A percentile compares a stretch with the other conserved stretches of the same genome.
These are phyloP conservation scores for Drosophila azteca DNA, from an alignment of 1,140 invertebrate genomes.

Conservation along the genomic window DNA sequence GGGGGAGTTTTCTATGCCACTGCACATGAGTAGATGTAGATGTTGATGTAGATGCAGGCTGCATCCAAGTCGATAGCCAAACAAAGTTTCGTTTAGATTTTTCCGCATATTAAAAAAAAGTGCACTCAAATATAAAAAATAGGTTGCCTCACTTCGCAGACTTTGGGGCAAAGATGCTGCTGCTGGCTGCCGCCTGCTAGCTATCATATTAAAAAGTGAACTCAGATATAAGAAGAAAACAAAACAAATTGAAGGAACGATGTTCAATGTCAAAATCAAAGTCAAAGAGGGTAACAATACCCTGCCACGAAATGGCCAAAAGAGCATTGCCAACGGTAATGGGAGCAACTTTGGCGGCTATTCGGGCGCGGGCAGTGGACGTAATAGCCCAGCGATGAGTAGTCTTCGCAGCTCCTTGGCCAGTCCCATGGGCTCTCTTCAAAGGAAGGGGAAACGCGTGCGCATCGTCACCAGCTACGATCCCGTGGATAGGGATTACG, in stretches of 20 bases:
- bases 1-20: constrained; percentile 38
- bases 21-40: constrained; percentile 27
- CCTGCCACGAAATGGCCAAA: constrained; percentile 68
- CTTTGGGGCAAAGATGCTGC: constrained; percentile 33
- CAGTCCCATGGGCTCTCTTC: constrained; percentile 69
- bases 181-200: constrained; percentile 8
- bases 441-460: constrained; percentile 75
- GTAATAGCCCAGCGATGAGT: constrained; percentile 74
- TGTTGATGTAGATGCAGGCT: neutral
- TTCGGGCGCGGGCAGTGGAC: constrained; percentile 53
- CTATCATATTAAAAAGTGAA: constrained; percentile 64
- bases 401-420: constrained; percentile 78
- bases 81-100: constrained; percentile 10
- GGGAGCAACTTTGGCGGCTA: neutral
- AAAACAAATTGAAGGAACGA: constrained; percentile 32
- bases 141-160: constrained; percentile 21
- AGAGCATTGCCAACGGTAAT: constrained; percentile 35
- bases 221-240: constrained; percentile 59
- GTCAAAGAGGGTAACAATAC: constrained; percentile 83
- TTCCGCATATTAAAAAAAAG: constrained; percentile 52
- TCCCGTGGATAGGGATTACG: constrained; percentile 58
- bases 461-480: constrained; percentile 80
- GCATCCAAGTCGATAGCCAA: constrained; percentile 18
- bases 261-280: constrained; percentile 84
- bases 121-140: constrained; percentile 52